These are phyloP conservation scores for Siphlonurus alternatus DNA, from an alignment of 2,888 invertebrate species.

Conservation along the genomic window DNA sequence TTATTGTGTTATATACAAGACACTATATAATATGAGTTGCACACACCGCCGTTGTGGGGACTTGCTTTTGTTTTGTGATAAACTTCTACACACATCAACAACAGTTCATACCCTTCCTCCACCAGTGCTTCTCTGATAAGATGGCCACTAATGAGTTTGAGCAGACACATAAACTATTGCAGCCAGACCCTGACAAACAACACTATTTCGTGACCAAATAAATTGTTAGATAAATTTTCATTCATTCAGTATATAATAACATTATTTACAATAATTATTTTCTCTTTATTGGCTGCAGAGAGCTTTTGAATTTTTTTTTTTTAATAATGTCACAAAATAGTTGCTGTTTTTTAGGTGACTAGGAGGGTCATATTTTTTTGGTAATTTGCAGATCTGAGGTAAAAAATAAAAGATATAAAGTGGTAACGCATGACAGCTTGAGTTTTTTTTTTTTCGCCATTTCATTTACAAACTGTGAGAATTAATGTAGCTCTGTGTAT, in stretches of 20 bases:
- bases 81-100: not conserved
- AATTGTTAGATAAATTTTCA: not conserved
- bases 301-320: no score
- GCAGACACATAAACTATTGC: not conserved
- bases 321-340: no score
- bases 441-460: not conserved
- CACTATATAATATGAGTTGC: not conserved
- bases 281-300: not conserved
- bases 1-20: not conserved
- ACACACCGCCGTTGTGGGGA: not conserved
- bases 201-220: not conserved
- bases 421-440: not conserved
- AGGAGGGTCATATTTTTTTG: not conserved
- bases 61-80: not conserved
- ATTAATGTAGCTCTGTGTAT: no score
- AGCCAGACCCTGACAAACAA: not conserved
- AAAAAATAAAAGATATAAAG: not conserved
- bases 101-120: not conserved
- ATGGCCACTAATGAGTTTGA: not conserved
- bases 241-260: not conserved
- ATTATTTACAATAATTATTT: not conserved
- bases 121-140: not conserved
- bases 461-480: no score
- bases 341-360: no score
- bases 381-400: not conserved